Conservation (phyloP, 2,797 vertebrate genomes). For the Typhlichthys subterraneus region DNA sequence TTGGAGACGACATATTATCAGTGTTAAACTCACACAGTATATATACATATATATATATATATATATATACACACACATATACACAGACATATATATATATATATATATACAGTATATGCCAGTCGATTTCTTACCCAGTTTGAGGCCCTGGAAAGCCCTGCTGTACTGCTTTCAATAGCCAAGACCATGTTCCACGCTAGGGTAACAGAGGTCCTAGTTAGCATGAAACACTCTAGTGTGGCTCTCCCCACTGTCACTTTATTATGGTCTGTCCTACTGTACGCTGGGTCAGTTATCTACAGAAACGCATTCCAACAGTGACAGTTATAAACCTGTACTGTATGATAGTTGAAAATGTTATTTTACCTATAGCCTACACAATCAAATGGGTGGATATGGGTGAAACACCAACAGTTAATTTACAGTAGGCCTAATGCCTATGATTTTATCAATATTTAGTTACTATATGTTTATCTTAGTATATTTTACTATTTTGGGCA, state of each 20-base stretch:
- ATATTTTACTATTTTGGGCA: too few relatives aligned
- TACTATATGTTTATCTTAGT: too few relatives aligned
- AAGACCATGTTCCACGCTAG: constrained; percentile 59
- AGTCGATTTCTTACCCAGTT: constrained; percentile 54
- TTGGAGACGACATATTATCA: constrained; percentile 13
- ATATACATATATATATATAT: not conserved
- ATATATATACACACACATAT: not conserved
- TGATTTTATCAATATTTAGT: too few relatives aligned
- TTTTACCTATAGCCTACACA: too few relatives aligned
- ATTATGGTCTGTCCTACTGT: constrained; percentile 7
- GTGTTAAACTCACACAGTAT: constrained; percentile 4
- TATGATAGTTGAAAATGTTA: too few relatives aligned
- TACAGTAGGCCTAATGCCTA: too few relatives aligned
- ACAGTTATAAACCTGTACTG: too few relatives aligned
- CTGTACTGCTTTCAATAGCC: constrained; percentile 40
- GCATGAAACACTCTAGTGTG: constrained; percentile 37
- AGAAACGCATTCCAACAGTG: too few relatives aligned
- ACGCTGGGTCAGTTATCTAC: too few relatives aligned
- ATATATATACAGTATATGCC: constrained; percentile 36
- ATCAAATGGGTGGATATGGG: too few relatives aligned
- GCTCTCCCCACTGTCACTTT: constrained; percentile 59
- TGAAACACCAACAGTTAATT: too few relatives aligned
- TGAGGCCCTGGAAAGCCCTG: constrained; percentile 49
- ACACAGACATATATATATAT: not conserved
- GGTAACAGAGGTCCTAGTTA: constrained; percentile 37